Evolutionary conservation across 2,797 vertebrate genomes (phyloP), one percentile per base, ranked within the genome.

Genomic region (Acipenser transmontanus): DNA sequence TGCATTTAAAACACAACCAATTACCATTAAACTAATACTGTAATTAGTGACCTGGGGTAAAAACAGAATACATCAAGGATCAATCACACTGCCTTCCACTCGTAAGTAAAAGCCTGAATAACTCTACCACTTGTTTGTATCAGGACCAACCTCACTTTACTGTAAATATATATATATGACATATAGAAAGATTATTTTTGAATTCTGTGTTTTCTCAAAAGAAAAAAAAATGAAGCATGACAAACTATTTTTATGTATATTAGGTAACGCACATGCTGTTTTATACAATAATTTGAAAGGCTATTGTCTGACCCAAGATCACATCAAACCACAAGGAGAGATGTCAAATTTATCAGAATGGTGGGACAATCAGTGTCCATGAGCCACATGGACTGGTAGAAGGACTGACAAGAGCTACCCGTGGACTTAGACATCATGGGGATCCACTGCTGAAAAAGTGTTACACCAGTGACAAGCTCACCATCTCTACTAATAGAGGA

Each of bases 261-360:
- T 67, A 89, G 85, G 84, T 71, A 77, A 88, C 1, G 73, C 76
- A 61, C 71, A 79, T 13, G 83, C 76, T 65, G 72, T 83, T 68
- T 79, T 91, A 73, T 83, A 77, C 72, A 85, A 80, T 82, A 84
- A 85, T 8, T 80, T 81, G 1, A 81, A 78, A 73, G 76, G 74
- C 47, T 74, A 86, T 20, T 69, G 74, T 54, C 70, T 88, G 67
- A 84, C 79, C n/a, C 72, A 79, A 77, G 82, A 88, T 67, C 84
- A 89, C 12, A 88, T 73, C 66, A 2, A 85, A 73, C 6, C 0
- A 0, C 8, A 68, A 66, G 0, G 86, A 90, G 72, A 79, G 73
- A 54, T 64, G 52, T 48, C 73, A 79, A 12, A 6, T 84, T 17
- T 65, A 84, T 65, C 20, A 70, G 48, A 69, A 52, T 0, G 80